Evolutionary conservation across 2,797 vertebrate genomes (phyloP), one percentile per base, ranked within the genome.

Genomic region (Chaetodon trifasciatus): DNA sequence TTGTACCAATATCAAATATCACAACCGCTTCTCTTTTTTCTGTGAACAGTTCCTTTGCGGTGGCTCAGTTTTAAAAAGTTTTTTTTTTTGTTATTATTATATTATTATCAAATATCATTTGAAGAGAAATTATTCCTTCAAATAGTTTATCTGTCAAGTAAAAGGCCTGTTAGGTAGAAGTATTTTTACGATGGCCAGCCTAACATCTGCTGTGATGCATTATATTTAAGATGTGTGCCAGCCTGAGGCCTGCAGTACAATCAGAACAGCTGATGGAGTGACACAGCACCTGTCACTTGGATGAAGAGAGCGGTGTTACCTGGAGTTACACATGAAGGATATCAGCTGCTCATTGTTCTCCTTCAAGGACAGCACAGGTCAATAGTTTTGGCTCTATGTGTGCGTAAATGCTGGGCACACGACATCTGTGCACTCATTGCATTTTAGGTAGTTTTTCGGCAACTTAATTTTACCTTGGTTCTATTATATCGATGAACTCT

Each of bases 1-100:
- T 80, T 88, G 74, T 53, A 79, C 57, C 68, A 40, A 42, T 86
- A 80, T 87, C 65, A 88, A 85, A 77, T 84, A 82, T 76, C 63
- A 73, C 58, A 44, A 21, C 46, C 39, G 58, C 79, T 23, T 73
- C 79, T 23, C 73, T 70, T 76, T 62, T 32, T 70, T 71, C 47
- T 70, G 12, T 69, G 55, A 77, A 74, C n/a, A 16, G 65, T 47
- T 64, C 15, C 8, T 56, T 47, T 53, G n/a, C 50, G 47, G 55
- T 40, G 40, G 39, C 39, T 61, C 42, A 56, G 19, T 61, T 17
- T 4, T 13, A 32, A 32, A 32, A 32, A 32, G 8, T n/a, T 39
- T 13, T 40, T 39, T 13, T 40, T 8, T 2, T 28, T 56, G 6
- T 24, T 52, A 3, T 52, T 15, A 23, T 57, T 60, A 35, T 13